Conservation (phyloP, 2,113 vertebrate species). For the Triplophysa siluroides region DNA sequence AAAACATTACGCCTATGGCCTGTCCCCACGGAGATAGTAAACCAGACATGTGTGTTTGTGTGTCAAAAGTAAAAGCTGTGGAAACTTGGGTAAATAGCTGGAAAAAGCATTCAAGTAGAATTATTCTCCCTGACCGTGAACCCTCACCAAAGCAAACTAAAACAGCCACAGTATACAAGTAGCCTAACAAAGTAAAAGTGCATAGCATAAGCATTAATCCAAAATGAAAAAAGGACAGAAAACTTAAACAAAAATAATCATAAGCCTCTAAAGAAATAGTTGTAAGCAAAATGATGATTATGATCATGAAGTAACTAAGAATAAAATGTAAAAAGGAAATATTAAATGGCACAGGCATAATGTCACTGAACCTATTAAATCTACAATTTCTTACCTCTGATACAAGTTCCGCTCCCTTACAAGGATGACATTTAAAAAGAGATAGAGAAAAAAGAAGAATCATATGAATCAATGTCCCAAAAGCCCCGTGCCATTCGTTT, state of each 20-base stretch:
- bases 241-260: background rate
- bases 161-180: background rate
- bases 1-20: too few relatives aligned
- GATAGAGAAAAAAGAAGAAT: background rate
- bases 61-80: background rate
- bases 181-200: background rate
- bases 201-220: background rate
- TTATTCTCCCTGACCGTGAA: background rate
- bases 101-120: background rate
- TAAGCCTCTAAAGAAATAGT: background rate
- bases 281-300: background rate
- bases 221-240: background rate
- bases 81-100: background rate
- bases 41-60: background rate
- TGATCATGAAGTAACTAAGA: background rate
- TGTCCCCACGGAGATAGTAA: too few relatives aligned
- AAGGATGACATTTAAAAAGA: background rate
- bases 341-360: constrained; percentile 32
- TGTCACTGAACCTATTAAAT: constrained; percentile 3
- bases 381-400: constrained; percentile 71
- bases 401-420: constrained; percentile 70
- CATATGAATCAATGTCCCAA: background rate
- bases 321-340: background rate
- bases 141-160: constrained; percentile 2
- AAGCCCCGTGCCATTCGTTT: background rate